Evolutionary conservation across 2,113 vertebrate genomes (phyloP), one percentile per base, ranked within the genome.

Genomic region (Megaleporinus macrocephalus): DNA sequence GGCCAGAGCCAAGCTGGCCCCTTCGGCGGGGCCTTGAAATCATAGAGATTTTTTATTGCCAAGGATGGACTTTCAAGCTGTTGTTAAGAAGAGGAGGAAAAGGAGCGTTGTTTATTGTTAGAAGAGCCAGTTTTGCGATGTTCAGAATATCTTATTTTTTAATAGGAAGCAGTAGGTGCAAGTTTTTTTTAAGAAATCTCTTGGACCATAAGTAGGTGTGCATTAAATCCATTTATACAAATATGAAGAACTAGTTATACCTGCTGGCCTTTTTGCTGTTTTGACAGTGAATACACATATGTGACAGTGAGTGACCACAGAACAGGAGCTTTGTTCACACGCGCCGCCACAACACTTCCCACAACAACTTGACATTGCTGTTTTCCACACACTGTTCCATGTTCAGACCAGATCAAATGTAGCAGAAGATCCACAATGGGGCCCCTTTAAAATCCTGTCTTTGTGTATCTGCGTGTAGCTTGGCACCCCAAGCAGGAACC

Each of bases 1-100:
- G 94, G 94, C 87, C 82, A 65, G 0, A 76, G 95, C 95, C 95
- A 96, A 92, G 84, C 93, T 91, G 94, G 95, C 94, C 93, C 93
- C 90, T 72, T 86, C 29, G 77, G 85, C 62, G 78, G 81, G 74
- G 84, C 92, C 93, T 93, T 94, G 94, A 95, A 95, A 92, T 93
- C 87, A 90, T 89, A 91, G 94, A 94, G 90, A 24, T 57, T 41
- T 80, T 90, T 90, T 57, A 87, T 89, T 93, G 95, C 94, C 95
- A 94, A 90, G 88, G 89, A 90, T 92, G 90, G 91, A 84, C 86
- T 93, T 94, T 92, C 88, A 92, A 92, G 92, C 90, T 91, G 93
- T 91, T 94, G 92, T 92, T 86, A 88, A 91, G 92, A 93, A 93
- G 92, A 88, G 73, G 71, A 24, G 74, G 59, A 14, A 70, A 71